Evolutionary conservation across 2,888 invertebrate species (phyloP), one percentile per base, ranked within the genome.

Genomic region (Drosophila eohydei): DNA sequence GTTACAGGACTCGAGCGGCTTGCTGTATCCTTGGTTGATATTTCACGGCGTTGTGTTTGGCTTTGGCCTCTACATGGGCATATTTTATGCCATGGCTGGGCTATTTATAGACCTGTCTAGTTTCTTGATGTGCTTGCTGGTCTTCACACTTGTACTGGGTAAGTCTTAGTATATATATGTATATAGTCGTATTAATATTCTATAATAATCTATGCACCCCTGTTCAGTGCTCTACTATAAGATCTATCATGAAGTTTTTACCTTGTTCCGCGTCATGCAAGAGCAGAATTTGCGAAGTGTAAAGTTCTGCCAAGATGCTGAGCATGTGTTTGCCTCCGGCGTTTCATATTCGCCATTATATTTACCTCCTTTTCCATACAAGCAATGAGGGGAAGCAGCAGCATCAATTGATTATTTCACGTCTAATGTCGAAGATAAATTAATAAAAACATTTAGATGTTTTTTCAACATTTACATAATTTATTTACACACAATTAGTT

Each of bases 401-500:
- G 36, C 51, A 21, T 4, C 14, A 38, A 28, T 34, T n/a, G 28
- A 6, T 54, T 8, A 14, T 51, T 36, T 36, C 11, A 11, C 9
- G 34, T 52, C 36, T 21, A 21, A 21, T 21, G 21, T 21, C 21
- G 21, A 21, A 21, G 2, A 38, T 38, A 14, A 40, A 12, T 36
- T 28, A 57, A 38, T 38, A 34, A 66, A 30, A 40, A 28, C 21
- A 0, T 4, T 16, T 16, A 32, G 26, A 26, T n/a, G 32, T 30
- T 46, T 67, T 64, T 69, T 74, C 58, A 82, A 79, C 68, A 81
- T 82, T 77, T 86, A 83, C 79, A 81, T 87, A 81, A 87, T 89
- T 89, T 83, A 89, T 89, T 90, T 88, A 88, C 87, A 88, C 88
- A 76, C 74, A 74, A 77, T 78, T 81, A 88, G 80, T 86, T 90